Percentiles rank a stretch among this genome's conserved stretches.
Conservation (phyloP, 1,140 invertebrate species). For the Platyscapa corneri region DNA sequence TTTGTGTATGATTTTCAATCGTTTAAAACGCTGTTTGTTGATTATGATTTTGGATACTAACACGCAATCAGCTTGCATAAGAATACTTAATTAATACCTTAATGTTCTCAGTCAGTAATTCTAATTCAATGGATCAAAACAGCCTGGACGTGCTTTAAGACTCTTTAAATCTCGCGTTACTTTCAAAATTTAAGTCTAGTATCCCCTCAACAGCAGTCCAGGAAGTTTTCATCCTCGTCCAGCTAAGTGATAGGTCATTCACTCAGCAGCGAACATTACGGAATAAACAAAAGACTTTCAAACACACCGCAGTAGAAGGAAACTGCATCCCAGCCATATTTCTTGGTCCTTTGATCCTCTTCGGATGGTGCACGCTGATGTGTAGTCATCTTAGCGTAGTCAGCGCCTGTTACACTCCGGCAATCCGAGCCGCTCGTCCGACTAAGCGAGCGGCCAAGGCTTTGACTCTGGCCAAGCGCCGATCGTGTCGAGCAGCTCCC, state of each 20-base stretch:
- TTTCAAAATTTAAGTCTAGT: not conserved
- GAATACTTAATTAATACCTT: not conserved
- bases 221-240: not conserved
- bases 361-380: not conserved
- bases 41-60: not conserved
- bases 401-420: not conserved
- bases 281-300: not conserved
- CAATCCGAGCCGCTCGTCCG: not conserved
- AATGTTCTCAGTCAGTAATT: not conserved
- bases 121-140: too few relatives aligned
- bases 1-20: not conserved
- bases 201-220: too few relatives aligned
- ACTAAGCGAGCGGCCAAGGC: not conserved
- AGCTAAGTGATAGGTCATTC: not conserved
- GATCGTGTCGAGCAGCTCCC: not conserved
- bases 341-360: constrained; percentile 8
- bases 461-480: not conserved
- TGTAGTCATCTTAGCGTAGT: not conserved
- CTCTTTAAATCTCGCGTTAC: not conserved
- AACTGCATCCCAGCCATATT: not conserved
- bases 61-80: not conserved
- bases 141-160: not conserved
- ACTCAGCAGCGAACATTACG: not conserved
- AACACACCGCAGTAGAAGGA: constrained; percentile 19
- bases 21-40: not conserved